Evolutionary conservation across 2,797 vertebrate species (phyloP), one percentile per base, ranked within the genome.

Genomic region (Hyperoplus immaculatus): DNA sequence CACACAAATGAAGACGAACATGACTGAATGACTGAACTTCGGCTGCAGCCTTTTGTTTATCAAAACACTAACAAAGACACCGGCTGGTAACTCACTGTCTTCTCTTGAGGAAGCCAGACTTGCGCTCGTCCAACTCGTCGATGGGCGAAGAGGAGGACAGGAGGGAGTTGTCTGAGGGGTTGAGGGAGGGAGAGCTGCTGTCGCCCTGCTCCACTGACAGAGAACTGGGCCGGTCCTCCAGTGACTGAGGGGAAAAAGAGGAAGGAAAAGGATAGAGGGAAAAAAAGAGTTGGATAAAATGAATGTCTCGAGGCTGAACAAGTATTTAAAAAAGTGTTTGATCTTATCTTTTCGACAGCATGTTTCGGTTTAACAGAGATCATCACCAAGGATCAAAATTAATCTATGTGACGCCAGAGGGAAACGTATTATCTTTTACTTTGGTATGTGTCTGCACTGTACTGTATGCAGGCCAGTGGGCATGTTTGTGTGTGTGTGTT

Each of bases 111-210:
- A 98, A 97, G 91, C 96, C 96, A 66, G 97, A 96, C 84, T 97
- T 99, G 88, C 97, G 97, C 89, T 99, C 98, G 3, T 99, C 97
- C 95, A 98, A 86, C 87, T 99, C 98, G 47, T 99, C 97, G 16
- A 97, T 97, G 69, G 98, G 98, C 0, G 98, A 99, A 0, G 97
- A 98, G 57, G 98, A 99, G 14, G 97, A 99, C 3, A 99, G 95
- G 65, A 99, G 96, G 8, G 98, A 99, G 87, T 97, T 98, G 91
- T 99, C 97, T 0, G 97, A 99, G 51, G 98, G 98, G 87, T 98
- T 99, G 90, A 98, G 96, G 49, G 98, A 99, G 2, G 97, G 97
- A 76, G 97, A 98, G 91, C 97, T 99, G 89, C 97, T 98, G 93
- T 98, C 98, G 11, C 95, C 96, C 72, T 97, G 97, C 83, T 99